Conservation (phyloP, 2,113 vertebrate species). For the Bos taurus region DNA sequence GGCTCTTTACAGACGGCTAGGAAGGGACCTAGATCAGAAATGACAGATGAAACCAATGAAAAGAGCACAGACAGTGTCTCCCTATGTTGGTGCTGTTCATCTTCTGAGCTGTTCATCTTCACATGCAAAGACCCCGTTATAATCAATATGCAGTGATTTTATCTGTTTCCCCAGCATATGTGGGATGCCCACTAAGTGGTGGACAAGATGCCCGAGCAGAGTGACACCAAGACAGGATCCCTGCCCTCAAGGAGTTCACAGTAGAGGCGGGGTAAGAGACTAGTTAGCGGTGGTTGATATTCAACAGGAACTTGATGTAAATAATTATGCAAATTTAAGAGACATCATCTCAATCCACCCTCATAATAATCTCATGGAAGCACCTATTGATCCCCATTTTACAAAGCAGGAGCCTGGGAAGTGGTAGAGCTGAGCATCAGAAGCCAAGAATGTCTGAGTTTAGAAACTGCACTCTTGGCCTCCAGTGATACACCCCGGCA, state of each 20-base stretch:
- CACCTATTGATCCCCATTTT: background rate
- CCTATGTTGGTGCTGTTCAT: background rate
- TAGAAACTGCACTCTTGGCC: background rate
- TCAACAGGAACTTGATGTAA: background rate
- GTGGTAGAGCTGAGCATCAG: background rate
- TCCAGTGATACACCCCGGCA: background rate
- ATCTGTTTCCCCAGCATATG: background rate
- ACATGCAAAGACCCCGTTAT: background rate
- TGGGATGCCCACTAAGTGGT: background rate
- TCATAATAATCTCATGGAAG: background rate
- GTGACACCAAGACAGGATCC: background rate
- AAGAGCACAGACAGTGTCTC: background rate
- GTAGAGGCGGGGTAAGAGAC: too few relatives aligned
- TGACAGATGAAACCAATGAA: background rate
- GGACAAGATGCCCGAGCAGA: background rate
- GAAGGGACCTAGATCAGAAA: background rate
- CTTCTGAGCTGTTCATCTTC: background rate
- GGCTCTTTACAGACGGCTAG: background rate
- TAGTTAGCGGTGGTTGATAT: background rate
- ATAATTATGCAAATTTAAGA: background rate
- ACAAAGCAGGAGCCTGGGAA: background rate
- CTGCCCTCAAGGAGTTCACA: background rate
- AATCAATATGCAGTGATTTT: background rate
- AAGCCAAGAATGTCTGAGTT: background rate
- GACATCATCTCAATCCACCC: background rate